Conservation (phyloP, 92 coral and sea anemone genomes). For the Porites divaricata region DNA sequence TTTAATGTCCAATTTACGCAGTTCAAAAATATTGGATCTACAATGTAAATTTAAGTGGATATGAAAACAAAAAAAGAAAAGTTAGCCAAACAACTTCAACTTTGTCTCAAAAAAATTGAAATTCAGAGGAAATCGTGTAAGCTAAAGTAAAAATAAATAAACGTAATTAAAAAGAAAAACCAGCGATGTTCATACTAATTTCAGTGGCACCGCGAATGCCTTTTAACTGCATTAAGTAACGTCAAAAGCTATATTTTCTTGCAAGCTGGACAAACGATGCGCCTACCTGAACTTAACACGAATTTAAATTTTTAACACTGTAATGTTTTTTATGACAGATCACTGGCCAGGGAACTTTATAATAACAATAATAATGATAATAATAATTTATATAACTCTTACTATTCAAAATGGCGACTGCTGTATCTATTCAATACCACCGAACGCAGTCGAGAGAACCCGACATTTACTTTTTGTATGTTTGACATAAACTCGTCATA, state of each 20-base stretch:
- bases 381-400: not conserved
- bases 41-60: no score
- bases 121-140: not conserved
- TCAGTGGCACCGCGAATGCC: not conserved
- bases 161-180: not conserved
- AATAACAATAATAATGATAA: no score
- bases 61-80: no score
- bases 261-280: not conserved
- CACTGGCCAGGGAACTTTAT: not conserved
- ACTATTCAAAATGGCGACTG: not conserved
- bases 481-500: no score
- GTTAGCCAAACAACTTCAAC: no score
- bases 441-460: slow-evolving; percentile 4
- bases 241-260: not conserved
- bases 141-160: not conserved
- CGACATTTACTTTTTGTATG: slow-evolving; percentile 3
- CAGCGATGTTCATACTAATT: not conserved
- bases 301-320: not conserved
- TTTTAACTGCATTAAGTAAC: not conserved
- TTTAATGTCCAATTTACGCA: no score
- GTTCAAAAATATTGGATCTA: no score
- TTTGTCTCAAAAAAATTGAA: no score
- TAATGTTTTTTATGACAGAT: not conserved
- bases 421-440: not conserved
- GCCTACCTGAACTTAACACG: not conserved